Conservation (phyloP, 2,888 invertebrate species). For the Nomada flava region DNA sequence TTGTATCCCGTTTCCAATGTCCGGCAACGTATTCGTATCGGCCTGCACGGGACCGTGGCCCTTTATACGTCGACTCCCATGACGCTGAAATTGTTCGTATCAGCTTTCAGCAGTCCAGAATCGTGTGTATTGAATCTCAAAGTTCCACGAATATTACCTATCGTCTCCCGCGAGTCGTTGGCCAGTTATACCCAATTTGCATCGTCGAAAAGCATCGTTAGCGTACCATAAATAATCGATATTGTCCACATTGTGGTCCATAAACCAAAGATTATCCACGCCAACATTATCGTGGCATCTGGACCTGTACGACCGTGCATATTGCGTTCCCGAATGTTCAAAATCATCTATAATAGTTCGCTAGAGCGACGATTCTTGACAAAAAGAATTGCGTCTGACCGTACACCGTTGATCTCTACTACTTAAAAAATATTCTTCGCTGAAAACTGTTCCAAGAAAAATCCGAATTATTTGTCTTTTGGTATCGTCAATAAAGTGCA, state of each 20-base stretch:
- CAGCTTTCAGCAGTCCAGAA: slow-evolving; percentile 11
- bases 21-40: neutral
- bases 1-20: neutral
- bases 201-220: neutral
- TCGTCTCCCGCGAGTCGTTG: neutral
- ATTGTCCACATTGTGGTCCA: neutral
- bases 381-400: no score
- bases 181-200: neutral
- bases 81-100: slow-evolving; percentile 17
- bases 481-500: no score
- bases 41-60: neutral
- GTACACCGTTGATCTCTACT: no score
- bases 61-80: neutral
- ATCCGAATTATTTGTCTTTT: no score
- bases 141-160: neutral
- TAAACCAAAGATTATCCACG: neutral
- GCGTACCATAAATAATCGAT: neutral
- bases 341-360: neutral
- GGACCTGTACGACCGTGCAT: neutral
- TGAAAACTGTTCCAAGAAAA: no score
- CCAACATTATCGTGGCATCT: neutral
- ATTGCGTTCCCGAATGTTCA: neutral
- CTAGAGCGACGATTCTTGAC: no score
- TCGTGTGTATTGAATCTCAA: slow-evolving; percentile 20
- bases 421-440: no score